Evolutionary conservation across 37 sponge, comb jelly and placozoan genomes (phyloP).

Genomic region (Eunapius fragilis): DNA sequence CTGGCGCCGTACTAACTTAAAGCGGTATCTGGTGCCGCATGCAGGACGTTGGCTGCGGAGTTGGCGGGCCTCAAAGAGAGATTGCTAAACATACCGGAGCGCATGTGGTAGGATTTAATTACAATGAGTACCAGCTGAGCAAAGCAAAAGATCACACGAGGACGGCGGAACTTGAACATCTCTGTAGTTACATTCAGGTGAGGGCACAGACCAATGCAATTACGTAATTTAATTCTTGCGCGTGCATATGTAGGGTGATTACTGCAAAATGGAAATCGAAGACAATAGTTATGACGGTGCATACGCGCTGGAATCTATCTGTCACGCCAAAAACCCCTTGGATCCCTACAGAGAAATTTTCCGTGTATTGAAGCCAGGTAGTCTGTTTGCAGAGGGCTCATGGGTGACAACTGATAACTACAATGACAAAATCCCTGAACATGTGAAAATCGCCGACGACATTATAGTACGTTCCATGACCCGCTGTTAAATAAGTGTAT

Average conservation of each 20-base stretch:
- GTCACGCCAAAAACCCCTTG: slow-evolving; percentile 46
- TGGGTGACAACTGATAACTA: slow-evolving; percentile 78
- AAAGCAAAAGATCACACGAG: slow-evolving; percentile 39
- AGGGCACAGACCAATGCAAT: neutral
- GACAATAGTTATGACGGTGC: slow-evolving; percentile 75
- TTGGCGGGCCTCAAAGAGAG: slow-evolving; percentile 71
- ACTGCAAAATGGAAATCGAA: slow-evolving; percentile 51
- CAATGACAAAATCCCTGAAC: slow-evolving; percentile 44
- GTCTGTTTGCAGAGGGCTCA: slow-evolving; percentile 35
- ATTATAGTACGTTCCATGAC: slow-evolving; percentile 37
- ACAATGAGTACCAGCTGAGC: slow-evolving; percentile 62
- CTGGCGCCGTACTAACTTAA: too few relatives aligned
- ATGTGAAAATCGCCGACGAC: slow-evolving; percentile 41
- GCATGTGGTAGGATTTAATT: slow-evolving; percentile 65
- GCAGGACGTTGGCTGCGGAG: slow-evolving; percentile 83
- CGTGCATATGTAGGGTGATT: slow-evolving; percentile 61
- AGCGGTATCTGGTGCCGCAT: too few relatives aligned
- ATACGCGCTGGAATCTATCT: slow-evolving; percentile 67
- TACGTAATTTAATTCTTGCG: neutral
- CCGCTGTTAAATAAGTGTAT: neutral
- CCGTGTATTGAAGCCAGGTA: slow-evolving; percentile 79
- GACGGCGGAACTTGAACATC: slow-evolving; percentile 27
- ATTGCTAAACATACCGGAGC: slow-evolving; percentile 51
- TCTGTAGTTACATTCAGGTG: slow-evolving; percentile 27
- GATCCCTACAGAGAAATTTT: slow-evolving; percentile 58